These are phyloP conservation scores for Labrus mixtus DNA, from an alignment of 2,113 vertebrate genomes.

Conservation along the genomic window DNA sequence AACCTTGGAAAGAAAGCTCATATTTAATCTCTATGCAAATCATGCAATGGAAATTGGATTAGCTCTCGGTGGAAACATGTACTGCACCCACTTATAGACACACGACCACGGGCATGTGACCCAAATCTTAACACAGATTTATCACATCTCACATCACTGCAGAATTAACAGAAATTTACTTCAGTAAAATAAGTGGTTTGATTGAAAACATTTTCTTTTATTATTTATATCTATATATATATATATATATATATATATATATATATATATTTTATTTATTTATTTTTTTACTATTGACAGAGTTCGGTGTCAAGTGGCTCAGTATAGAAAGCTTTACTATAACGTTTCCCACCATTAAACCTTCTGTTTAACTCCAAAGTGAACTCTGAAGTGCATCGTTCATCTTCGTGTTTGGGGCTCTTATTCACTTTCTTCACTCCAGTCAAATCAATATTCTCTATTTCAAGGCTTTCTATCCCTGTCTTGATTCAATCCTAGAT, in stretches of 20 bases:
- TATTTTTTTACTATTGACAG: not conserved
- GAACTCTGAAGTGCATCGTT: slow-evolving; percentile 20
- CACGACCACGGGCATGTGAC: not conserved
- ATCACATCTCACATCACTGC: not conserved
- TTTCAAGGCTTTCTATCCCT: slow-evolving; percentile 40
- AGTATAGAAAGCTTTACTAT: not conserved
- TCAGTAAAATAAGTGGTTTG: not conserved
- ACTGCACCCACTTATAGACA: not conserved
- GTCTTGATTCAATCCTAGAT: slow-evolving; percentile 47
- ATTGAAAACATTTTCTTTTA: not conserved
- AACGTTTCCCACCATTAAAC: not conserved
- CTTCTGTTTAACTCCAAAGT: not conserved
- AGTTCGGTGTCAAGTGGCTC: not conserved
- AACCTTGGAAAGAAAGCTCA: slow-evolving; percentile 27
- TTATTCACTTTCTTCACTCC: slow-evolving; percentile 25
- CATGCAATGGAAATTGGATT: slow-evolving; percentile 17
- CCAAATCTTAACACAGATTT: not conserved
- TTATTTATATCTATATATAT: too few relatives aligned
- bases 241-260: too few relatives aligned
- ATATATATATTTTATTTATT: too few relatives aligned
- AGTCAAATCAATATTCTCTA: slow-evolving; percentile 34
- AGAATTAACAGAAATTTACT: too few relatives aligned
- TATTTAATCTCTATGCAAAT: slow-evolving; percentile 45
- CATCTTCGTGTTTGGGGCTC: slow-evolving; percentile 17
- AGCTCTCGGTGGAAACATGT: slow-evolving; percentile 10